Evolutionary conservation across 2,888 invertebrate genomes (phyloP).

Genomic region (Trachelus iudaicus): DNA sequence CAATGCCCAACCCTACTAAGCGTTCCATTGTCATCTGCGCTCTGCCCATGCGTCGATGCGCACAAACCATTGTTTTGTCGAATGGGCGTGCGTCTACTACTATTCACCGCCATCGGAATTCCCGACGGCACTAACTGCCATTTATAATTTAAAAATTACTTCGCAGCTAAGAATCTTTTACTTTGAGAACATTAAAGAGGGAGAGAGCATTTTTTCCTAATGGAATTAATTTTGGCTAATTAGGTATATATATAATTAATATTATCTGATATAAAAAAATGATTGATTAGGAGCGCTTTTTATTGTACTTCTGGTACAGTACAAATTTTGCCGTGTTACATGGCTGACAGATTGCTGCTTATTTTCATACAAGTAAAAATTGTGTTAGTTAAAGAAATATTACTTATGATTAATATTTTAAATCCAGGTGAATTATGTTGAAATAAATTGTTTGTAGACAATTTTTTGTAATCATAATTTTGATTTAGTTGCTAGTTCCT

Average conservation of each 20-base stretch:
- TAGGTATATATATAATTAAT: neutral
- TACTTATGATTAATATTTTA: no score
- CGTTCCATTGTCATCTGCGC: conserved; percentile 60
- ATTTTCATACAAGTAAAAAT: no score
- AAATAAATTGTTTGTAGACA: neutral
- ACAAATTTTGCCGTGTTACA: neutral
- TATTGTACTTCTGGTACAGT: neutral
- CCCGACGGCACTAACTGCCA: neutral
- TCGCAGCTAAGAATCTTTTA: neutral
- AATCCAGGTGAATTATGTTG: no score
- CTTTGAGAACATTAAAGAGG: neutral
- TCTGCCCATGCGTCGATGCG: conserved; percentile 64
- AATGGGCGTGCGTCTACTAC: conserved; percentile 50
- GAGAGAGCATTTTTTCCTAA: no score
- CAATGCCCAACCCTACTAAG: conserved; percentile 60
- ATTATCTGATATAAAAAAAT: neutral
- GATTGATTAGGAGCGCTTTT: neutral
- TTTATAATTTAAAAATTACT: neutral
- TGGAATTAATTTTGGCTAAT: neutral
- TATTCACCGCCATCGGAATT: conserved; percentile 32
- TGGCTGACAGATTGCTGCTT: no score
- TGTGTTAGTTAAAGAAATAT: no score
- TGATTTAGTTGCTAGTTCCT: neutral
- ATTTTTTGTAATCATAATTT: neutral
- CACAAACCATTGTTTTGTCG: conserved; percentile 59